A percentile compares a stretch with the other conserved stretches of the same genome.
phyloP scores from a whole-genome alignment of 2,888 invertebrate genomes.

The Dryococelus australis region DNA sequence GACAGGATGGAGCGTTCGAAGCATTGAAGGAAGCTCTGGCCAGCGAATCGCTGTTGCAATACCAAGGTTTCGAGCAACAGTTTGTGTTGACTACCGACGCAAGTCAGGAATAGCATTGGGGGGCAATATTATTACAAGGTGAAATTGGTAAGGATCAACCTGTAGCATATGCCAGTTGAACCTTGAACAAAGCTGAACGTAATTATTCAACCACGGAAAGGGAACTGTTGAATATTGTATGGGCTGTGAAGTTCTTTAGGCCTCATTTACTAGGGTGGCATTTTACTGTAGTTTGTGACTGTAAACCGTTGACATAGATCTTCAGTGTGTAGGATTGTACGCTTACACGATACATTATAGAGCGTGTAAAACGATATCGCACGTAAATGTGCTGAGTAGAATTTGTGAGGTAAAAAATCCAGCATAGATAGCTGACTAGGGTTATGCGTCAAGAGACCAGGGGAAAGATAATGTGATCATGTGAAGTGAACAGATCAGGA shows the following conservation, averaged over 20 bases:
- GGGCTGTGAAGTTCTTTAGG: no score
- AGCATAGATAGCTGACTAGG: no score
- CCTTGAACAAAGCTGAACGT: slow-evolving; percentile 52
- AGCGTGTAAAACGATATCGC: slow-evolving; percentile 51
- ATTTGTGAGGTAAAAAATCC: no score
- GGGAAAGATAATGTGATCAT: no score
- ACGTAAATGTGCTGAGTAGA: no score
- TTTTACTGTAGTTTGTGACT: slow-evolving; percentile 55
- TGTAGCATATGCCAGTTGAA: slow-evolving; percentile 55
- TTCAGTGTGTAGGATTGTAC: slow-evolving; percentile 53
- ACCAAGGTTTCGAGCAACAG: slow-evolving; percentile 47
- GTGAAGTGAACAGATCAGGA: no score
- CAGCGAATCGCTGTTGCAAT: slow-evolving; percentile 35
- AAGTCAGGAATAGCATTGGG: slow-evolving; percentile 50
- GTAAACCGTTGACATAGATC: slow-evolving; percentile 54
- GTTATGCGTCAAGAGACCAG: no score
- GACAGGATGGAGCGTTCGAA: slow-evolving; percentile 33
- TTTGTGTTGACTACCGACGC: slow-evolving; percentile 55
- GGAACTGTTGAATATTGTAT: no score
- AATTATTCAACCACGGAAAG: slow-evolving; percentile 56
- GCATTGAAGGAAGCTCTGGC: slow-evolving; percentile 31
- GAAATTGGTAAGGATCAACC: slow-evolving; percentile 51
- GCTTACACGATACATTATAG: slow-evolving; percentile 54
- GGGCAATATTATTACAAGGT: slow-evolving; percentile 52
- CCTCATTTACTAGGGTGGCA: slow-evolving; percentile 52